phyloP scores from a whole-genome alignment of 2,113 vertebrate species.

The Prietella phreatophila region DNA sequence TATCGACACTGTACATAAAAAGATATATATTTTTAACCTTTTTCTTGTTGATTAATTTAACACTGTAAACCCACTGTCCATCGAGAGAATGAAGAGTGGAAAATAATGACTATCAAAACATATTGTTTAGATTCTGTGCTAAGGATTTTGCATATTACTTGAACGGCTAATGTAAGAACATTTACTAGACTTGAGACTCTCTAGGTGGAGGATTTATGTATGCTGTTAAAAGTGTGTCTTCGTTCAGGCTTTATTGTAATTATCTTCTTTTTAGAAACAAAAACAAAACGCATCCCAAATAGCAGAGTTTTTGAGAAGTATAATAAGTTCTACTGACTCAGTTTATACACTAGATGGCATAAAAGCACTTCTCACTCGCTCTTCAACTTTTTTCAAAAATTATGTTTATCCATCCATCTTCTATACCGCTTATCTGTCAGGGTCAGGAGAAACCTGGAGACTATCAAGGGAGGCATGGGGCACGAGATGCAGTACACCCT shows the following conservation, averaged over 20 bases:
- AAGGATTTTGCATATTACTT: background rate
- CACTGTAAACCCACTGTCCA: background rate
- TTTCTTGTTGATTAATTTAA: background rate
- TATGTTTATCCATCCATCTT: no score
- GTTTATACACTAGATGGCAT: slow-evolving; percentile 9
- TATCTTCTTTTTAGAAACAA: no score
- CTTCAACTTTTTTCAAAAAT: background rate
- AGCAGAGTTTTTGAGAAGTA: background rate
- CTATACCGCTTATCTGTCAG: no score
- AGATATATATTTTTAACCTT: background rate
- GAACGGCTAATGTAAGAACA: background rate
- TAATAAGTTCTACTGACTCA: background rate
- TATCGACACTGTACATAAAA: background rate
- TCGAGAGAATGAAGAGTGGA: background rate
- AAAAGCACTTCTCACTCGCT: background rate
- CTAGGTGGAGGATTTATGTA: background rate
- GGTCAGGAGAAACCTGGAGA: no score
- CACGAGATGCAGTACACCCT: no score
- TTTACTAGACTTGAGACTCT: background rate
- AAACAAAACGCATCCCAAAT: no score
- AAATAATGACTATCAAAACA: background rate
- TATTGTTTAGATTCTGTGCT: background rate
- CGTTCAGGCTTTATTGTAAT: no score
- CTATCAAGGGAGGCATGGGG: no score
- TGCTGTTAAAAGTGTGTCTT: background rate